Evolutionary conservation across 2,113 vertebrate genomes (phyloP).

Genomic region (Ceuthmochares aereus): DNA sequence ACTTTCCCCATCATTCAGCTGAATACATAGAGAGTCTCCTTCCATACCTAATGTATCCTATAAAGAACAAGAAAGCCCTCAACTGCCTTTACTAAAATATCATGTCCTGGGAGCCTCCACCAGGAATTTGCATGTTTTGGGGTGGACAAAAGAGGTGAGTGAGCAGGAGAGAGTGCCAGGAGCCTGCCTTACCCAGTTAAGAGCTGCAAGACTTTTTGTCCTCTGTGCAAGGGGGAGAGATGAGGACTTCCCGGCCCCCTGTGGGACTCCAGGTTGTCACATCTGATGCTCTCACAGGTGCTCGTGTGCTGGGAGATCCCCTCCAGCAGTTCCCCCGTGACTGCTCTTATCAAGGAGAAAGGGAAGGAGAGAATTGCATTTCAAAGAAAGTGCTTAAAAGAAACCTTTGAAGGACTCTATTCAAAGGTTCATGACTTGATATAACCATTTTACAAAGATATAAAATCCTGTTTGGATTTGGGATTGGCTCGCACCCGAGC

Average conservation of each 20-base stretch:
- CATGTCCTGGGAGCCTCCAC: neutral
- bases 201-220: neutral
- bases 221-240: neutral
- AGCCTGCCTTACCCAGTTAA: neutral
- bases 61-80: neutral
- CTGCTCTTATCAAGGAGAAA: constrained; percentile 54
- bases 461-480: constrained; percentile 59
- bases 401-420: constrained; percentile 56
- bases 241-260: neutral
- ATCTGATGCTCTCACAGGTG: constrained; percentile 60
- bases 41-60: neutral
- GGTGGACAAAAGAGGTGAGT: fast-evolving
- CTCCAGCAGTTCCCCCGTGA: constrained; percentile 7
- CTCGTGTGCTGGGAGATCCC: neutral
- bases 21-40: neutral
- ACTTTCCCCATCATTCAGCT: neutral
- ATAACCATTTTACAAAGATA: constrained; percentile 26
- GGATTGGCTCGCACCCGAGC: constrained; percentile 33
- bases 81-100: neutral
- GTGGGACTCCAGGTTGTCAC: neutral
- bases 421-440: constrained; percentile 50
- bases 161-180: neutral
- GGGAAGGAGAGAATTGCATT: constrained; percentile 56
- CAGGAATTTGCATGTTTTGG: neutral
- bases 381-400: constrained; percentile 64